Conservation (phyloP, 2,888 invertebrate species). For the Heliconius charithonia region DNA sequence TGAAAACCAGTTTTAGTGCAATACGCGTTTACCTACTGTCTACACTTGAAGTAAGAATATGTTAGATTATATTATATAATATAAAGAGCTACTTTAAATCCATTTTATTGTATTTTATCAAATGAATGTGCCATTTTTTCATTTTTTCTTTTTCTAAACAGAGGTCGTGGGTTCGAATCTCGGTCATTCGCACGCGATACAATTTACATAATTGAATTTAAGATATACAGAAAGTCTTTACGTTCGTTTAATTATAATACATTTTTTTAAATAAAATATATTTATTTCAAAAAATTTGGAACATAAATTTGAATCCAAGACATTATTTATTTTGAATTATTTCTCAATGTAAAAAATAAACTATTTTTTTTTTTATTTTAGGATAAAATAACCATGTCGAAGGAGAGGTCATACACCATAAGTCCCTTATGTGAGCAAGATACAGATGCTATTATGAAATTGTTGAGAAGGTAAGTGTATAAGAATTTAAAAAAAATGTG, state of each 20-base stretch:
- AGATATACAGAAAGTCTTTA: not conserved
- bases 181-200: not conserved
- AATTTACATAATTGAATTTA: not conserved
- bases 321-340: no score
- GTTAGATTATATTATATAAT: not conserved
- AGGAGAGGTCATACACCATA: constrained; percentile 58
- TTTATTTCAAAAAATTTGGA: no score
- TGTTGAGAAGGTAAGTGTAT: constrained; percentile 79
- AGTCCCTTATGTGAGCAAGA: constrained; percentile 76
- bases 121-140: not conserved
- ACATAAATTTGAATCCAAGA: no score
- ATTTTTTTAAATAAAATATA: no score
- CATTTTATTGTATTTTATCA: not conserved
- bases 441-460: constrained; percentile 78
- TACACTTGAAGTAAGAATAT: constrained; percentile 7
- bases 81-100: not conserved
- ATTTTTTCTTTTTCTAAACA: not conserved
- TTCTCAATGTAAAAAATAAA: not conserved
- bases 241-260: not conserved
- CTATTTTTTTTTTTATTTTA: not conserved
- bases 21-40: not conserved
- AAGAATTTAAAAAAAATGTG: not conserved
- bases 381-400: constrained; percentile 49
- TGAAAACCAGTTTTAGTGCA: constrained; percentile 15
- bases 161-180: not conserved